Evolutionary conservation across 2,797 vertebrate species (phyloP), one percentile per base, ranked within the genome.

Genomic region (Sylvia borin): DNA sequence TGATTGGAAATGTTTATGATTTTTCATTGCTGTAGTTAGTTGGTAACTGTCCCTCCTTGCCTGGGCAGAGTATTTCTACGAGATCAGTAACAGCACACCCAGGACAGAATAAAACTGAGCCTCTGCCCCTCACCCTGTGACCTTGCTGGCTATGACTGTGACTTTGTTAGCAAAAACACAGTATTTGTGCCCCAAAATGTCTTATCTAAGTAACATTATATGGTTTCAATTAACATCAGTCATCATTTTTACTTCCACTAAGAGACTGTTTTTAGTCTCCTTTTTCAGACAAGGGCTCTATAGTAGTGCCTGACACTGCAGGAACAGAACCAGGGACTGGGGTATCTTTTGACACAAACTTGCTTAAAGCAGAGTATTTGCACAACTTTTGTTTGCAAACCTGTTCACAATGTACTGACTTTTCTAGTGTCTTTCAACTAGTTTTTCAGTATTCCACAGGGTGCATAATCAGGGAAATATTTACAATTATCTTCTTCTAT

Each of bases 121-220:
- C 57, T 66, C 34, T 82, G 60, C 20, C 60, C 70, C 45, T 80
- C 18, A 22, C 40, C 82, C 3, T 16, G 48, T 64, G 92, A 92
- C 79, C 65, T 80, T 81, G 54, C 48, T 57, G 64, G 66, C 60
- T 76, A n/a, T 54, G 85, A 58, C 78, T 82, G 51, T 55, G 85
- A 94, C 79, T 80, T 64, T 80, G 65, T 64, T 75, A 82, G 64
- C 67, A 85, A 74, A 79, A 82, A 31, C 36, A 55, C 27, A n/a
- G 72, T 40, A 42, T 72, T 78, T 81, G 72, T 93, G 62, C 21
- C 75, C 68, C 51, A 77, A 77, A 91, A 95, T 47, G 17, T 29
- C 87, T 95, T 91, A 92, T 93, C 84, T 85, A 80, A 91, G 88
- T 91, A 86, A 92, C 21, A 60, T 65, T 82, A 71, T 77, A 92